These are phyloP conservation scores for Dilophus febrilis DNA, from an alignment of 2,888 invertebrate genomes.

Conservation along the genomic window DNA sequence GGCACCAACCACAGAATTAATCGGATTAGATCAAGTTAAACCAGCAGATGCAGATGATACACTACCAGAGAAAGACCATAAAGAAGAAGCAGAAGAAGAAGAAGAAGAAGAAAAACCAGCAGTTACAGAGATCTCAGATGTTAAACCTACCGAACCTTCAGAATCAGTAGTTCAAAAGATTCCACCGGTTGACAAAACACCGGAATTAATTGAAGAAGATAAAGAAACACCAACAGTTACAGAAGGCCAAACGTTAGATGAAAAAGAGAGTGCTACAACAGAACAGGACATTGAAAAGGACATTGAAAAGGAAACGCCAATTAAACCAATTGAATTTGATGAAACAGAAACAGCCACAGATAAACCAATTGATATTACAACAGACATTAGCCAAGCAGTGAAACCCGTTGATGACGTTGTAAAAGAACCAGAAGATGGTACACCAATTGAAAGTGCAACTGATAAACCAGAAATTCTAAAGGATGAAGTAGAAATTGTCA, in stretches of 20 bases:
- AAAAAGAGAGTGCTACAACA: conserved; percentile 3
- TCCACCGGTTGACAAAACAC: background rate
- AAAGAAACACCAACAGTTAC: conserved; percentile 3
- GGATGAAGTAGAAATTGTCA: background rate
- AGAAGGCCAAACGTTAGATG: no score
- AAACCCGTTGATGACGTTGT: no score
- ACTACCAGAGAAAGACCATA: background rate
- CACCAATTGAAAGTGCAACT: no score
- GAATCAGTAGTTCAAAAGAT: background rate
- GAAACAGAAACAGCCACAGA: background rate
- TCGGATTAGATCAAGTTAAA: background rate
- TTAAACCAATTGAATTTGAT: background rate
- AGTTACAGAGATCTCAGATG: no score
- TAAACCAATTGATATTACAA: no score
- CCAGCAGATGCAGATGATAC: background rate
- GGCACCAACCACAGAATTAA: background rate
- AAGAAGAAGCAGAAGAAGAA: background rate
- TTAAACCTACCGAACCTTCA: background rate
- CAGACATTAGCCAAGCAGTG: no score
- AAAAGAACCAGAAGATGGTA: no score
- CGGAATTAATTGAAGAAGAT: conserved; percentile 6
- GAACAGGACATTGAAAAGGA: conserved; percentile 2
- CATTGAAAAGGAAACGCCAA: conserved; percentile 1
- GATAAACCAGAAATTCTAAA: no score
- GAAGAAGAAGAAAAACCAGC: background rate